Evolutionary conservation across 2,113 vertebrate genomes (phyloP).

Genomic region (Etia nguti): DNA sequence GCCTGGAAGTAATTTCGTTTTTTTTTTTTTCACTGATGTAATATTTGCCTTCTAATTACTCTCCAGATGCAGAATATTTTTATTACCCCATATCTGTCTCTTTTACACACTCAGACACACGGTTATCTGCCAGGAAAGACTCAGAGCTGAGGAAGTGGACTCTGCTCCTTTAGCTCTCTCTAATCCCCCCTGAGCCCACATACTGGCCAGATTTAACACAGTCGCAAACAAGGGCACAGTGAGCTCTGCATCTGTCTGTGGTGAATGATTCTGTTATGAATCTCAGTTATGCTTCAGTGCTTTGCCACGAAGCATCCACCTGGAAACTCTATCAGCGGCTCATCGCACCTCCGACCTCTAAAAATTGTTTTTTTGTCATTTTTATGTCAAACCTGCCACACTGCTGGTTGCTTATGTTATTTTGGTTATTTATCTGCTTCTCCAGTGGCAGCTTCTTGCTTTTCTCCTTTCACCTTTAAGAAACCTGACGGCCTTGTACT

Average conservation of each 20-base stretch:
- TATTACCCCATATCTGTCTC: background rate
- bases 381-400: background rate
- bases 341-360: background rate
- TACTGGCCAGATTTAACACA: background rate
- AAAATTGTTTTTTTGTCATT: background rate
- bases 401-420: background rate
- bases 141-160: background rate
- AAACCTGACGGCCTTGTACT: background rate
- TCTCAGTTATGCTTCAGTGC: background rate
- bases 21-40: background rate
- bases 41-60: background rate
- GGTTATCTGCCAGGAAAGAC: background rate
- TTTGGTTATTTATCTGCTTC: background rate
- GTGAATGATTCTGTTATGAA: background rate
- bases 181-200: constrained; percentile 24
- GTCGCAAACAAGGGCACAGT: background rate
- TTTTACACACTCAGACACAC: background rate
- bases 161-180: constrained; percentile 11
- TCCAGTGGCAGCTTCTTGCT: background rate
- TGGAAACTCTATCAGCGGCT: background rate
- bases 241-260: background rate
- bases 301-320: background rate
- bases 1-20: background rate
- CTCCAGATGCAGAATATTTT: background rate
- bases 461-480: background rate